phyloP scores from a whole-genome alignment of 2,797 vertebrate genomes.

The Manis crassicaudata region DNA sequence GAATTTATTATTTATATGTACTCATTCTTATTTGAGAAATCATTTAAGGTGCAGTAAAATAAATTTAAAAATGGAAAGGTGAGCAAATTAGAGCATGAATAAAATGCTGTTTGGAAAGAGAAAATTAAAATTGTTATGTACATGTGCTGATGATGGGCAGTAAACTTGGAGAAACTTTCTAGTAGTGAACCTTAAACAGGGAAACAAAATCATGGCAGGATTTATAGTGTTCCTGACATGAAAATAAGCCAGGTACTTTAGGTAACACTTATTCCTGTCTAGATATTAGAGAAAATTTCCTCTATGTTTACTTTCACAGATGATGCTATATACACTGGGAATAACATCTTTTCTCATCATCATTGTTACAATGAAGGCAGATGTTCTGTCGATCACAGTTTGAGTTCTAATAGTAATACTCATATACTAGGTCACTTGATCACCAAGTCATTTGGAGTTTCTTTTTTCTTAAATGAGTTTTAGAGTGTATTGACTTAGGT shows the following conservation, averaged over 20 bases:
- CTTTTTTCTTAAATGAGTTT: not conserved
- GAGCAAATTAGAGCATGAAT: not conserved
- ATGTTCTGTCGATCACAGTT: not conserved
- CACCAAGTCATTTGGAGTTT: not conserved
- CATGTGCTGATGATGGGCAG: not conserved
- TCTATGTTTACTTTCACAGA: not conserved
- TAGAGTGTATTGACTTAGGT: not conserved
- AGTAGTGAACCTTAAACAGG: not conserved
- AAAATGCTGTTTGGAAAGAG: constrained; percentile 33
- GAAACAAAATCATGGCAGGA: not conserved
- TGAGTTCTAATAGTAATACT: not conserved
- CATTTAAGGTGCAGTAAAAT: not conserved
- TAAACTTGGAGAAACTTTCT: not conserved
- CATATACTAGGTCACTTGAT: not conserved
- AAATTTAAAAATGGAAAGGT: not conserved
- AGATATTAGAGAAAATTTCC: not conserved
- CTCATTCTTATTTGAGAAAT: not conserved
- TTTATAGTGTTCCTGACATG: not conserved
- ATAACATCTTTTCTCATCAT: not conserved
- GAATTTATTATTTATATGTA: not conserved
- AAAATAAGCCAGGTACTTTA: constrained; percentile 26
- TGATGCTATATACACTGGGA: not conserved
- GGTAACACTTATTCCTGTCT: not conserved
- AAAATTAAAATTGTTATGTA: not conserved
- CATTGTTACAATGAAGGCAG: not conserved